Conservation (phyloP, 2,113 vertebrate species). For the Dryoscopus gambensis region DNA sequence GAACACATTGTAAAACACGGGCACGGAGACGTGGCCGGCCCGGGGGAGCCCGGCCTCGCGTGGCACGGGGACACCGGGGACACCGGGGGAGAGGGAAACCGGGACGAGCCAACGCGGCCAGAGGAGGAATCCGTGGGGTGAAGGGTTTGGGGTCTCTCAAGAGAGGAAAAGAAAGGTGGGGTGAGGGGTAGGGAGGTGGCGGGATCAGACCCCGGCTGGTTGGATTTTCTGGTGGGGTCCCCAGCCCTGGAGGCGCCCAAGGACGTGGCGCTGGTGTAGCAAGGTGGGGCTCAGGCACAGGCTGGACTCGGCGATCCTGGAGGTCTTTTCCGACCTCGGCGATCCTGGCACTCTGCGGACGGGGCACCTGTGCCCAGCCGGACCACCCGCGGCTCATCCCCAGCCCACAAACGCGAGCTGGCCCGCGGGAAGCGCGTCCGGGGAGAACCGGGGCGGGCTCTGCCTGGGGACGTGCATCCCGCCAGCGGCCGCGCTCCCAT, state of each 20-base stretch:
- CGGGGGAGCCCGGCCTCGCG: background rate
- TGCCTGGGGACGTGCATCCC: background rate
- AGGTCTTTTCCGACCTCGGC: fast-evolving
- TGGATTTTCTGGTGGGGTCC: background rate
- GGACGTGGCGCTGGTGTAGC: background rate
- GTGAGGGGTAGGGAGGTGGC: fast-evolving
- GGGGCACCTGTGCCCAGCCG: background rate
- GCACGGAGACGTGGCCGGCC: background rate
- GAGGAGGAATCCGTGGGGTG: background rate
- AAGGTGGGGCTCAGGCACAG: background rate
- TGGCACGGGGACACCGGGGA: background rate
- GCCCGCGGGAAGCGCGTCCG: background rate
- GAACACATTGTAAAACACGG: background rate
- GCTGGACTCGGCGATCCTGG: fast-evolving
- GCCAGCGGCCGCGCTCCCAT: background rate
- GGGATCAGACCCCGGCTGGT: background rate
- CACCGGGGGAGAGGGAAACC: fast-evolving
- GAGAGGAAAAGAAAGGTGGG: background rate
- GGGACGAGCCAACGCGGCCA: fast-evolving
- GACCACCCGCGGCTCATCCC: background rate
- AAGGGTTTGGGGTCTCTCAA: background rate
- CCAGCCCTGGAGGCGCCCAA: background rate
- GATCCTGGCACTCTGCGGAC: background rate
- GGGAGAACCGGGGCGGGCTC: fast-evolving
- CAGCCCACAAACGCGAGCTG: fast-evolving